Evolutionary conservation across 1,140 invertebrate species (phyloP).

Genomic region (Aphaenogaster rudis): DNA sequence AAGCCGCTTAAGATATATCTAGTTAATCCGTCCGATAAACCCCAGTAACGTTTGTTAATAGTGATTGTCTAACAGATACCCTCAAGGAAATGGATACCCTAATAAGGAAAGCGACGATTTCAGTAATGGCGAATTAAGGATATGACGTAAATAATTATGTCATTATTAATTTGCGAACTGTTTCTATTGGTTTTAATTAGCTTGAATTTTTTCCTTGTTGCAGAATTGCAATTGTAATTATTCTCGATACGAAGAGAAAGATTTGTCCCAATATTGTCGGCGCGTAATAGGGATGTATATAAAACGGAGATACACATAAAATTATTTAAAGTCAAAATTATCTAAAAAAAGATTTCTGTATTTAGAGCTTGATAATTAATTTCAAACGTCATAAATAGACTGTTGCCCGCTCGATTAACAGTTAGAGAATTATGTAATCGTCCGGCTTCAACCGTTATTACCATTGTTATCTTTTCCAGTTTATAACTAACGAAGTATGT

Average conservation of each 20-base stretch:
- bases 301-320: not conserved
- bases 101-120: not conserved
- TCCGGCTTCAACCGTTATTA: conserved; percentile 10
- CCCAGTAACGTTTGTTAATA: not conserved
- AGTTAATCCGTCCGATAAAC: conserved; percentile 20
- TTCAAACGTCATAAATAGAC: not conserved
- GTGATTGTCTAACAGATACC: not conserved
- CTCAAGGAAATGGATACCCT: too few species aligned
- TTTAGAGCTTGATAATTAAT: not conserved
- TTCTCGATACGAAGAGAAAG: not conserved
- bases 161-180: not conserved
- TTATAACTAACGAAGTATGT: conserved; percentile 60
- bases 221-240: not conserved
- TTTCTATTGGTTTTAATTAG: not conserved
- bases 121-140: not conserved
- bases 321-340: not conserved
- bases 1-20: conserved; percentile 1
- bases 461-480: conserved; percentile 17
- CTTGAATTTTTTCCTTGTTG: not conserved
- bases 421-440: conserved; percentile 20
- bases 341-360: not conserved
- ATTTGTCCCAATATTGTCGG: not conserved
- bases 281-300: not conserved
- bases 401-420: not conserved
- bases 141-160: not conserved